Conservation (phyloP, 1,140 invertebrate genomes). For the Thaumatotibia leucotreta region DNA sequence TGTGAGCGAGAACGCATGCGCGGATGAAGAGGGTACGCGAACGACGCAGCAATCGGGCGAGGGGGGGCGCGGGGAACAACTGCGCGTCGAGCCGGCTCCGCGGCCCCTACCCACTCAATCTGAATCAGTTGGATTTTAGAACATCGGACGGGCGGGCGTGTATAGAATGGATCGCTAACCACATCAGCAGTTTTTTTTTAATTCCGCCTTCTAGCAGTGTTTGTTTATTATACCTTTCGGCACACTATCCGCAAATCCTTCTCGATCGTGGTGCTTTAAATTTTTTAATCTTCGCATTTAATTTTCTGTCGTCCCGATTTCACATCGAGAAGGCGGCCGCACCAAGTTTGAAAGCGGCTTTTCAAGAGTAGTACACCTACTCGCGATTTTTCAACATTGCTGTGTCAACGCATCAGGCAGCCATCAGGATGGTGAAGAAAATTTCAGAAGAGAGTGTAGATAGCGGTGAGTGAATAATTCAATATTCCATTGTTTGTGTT, state of each 20-base stretch:
- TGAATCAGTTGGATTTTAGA: constrained; percentile 72
- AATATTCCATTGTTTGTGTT: constrained; percentile 13
- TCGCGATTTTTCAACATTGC: constrained; percentile 61
- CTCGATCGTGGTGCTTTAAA: constrained; percentile 66
- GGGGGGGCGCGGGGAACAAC: constrained; percentile 24
- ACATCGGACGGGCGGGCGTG: constrained; percentile 75
- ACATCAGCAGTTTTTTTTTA: constrained; percentile 66
- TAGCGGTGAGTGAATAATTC: constrained; percentile 58
- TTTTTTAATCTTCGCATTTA: constrained; percentile 58
- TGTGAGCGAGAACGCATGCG: constrained; percentile 64
- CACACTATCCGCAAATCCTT: constrained; percentile 69
- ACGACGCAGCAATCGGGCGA: constrained; percentile 40
- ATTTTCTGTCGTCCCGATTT: constrained; percentile 71
- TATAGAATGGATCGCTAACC: constrained; percentile 72
- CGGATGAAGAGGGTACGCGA: constrained; percentile 47
- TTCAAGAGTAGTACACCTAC: constrained; percentile 71
- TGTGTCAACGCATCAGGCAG: constrained; percentile 62
- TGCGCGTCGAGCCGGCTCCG: constrained; percentile 47
- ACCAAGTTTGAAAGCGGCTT: constrained; percentile 74
- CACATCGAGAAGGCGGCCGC: constrained; percentile 71
- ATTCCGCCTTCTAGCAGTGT: constrained; percentile 73
- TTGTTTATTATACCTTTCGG: constrained; percentile 74
- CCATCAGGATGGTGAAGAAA: constrained; percentile 75
- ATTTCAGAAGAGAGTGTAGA: constrained; percentile 76
- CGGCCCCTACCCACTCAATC: constrained; percentile 28